Conservation (phyloP, 2,888 invertebrate genomes). For the Cyaniris semiargus region DNA sequence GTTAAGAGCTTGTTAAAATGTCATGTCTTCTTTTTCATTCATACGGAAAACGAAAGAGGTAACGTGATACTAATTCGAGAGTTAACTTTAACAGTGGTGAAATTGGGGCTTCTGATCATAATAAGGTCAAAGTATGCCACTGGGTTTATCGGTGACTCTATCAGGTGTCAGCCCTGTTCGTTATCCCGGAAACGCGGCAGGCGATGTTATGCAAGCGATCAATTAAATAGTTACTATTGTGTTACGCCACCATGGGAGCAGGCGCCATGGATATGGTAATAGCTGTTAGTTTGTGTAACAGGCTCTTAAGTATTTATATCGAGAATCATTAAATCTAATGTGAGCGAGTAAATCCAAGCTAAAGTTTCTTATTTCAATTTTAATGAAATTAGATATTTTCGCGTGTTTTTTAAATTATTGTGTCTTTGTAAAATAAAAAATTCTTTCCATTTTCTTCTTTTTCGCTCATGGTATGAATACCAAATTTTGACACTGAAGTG, state of each 20-base stretch:
- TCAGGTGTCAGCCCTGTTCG: constrained; percentile 43
- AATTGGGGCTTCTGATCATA: not conserved
- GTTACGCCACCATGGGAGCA: constrained; percentile 65
- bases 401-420: not conserved
- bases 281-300: not conserved
- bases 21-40: too few relatives aligned
- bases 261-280: constrained; percentile 43
- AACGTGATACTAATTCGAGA: too few relatives aligned
- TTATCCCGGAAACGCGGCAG: constrained; percentile 67
- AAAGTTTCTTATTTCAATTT: not conserved
- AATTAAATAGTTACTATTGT: constrained; percentile 71
- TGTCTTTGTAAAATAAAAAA: not conserved
- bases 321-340: not conserved
- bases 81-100: too few relatives aligned
- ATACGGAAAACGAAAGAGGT: too few relatives aligned
- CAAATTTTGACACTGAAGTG: too few relatives aligned
- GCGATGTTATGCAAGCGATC: constrained; percentile 69
- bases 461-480: too few relatives aligned
- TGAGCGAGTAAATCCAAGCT: not conserved
- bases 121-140: not conserved
- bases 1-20: too few relatives aligned
- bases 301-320: not conserved
- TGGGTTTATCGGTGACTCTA: not conserved
- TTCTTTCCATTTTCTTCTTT: not conserved
- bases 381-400: not conserved